Conservation (phyloP, 2,113 vertebrate species). For the Eidolon helvum region DNA sequence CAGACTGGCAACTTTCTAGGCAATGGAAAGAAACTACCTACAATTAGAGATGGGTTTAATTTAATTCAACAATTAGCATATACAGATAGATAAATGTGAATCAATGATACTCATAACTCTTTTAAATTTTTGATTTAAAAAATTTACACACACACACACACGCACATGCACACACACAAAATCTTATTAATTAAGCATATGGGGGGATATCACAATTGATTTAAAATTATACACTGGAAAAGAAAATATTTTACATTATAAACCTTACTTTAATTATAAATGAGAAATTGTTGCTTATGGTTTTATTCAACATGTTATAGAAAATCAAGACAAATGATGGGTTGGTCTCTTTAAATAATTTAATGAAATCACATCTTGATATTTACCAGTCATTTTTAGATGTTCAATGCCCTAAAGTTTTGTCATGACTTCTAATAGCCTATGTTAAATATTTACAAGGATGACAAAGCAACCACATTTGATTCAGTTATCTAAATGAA, state of each 20-base stretch:
- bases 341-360: conserved; percentile 40
- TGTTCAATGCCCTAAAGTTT: conserved; percentile 14
- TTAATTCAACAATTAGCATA: not conserved
- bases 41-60: conserved; percentile 38
- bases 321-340: conserved; percentile 18
- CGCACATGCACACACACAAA: not conserved
- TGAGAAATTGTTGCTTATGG: not conserved
- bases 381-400: conserved; percentile 51
- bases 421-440: conserved; percentile 31
- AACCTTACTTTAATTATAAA: not conserved
- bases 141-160: accelerated
- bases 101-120: not conserved
- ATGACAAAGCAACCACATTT: conserved; percentile 48
- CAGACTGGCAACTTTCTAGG: conserved; percentile 2
- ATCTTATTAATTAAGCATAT: not conserved
- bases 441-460: conserved; percentile 71
- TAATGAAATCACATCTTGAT: conserved; percentile 42
- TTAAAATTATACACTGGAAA: not conserved
- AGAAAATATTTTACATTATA: not conserved
- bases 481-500: conserved; percentile 66
- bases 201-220: not conserved
- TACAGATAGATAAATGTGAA: not conserved
- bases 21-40: conserved; percentile 31
- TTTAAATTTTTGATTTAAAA: conserved; percentile 21
- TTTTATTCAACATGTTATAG: not conserved